phyloP scores from a whole-genome alignment of 2,797 vertebrate genomes.

The Neosilurus mollespiculum region DNA sequence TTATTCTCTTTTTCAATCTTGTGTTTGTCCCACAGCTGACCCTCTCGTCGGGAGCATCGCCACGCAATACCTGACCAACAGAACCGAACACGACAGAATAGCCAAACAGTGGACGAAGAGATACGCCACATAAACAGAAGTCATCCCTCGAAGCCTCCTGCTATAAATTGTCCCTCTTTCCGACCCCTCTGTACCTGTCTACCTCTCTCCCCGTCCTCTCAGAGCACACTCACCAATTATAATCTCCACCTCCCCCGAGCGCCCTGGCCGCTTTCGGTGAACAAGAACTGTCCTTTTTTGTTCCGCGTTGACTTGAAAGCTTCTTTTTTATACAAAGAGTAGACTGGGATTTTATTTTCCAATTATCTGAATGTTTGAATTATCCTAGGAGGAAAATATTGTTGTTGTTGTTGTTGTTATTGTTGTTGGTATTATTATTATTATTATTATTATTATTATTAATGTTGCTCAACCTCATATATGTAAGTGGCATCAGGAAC shows the following conservation, averaged over 20 bases:
- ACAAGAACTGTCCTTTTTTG: slow-evolving; percentile 79
- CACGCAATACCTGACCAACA: slow-evolving; percentile 99
- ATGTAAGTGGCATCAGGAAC: slow-evolving; percentile 86
- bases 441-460: slow-evolving; percentile 76
- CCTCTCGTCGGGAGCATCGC: slow-evolving; percentile 97
- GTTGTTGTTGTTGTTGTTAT: slow-evolving; percentile 62
- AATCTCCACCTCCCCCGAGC: slow-evolving; percentile 70
- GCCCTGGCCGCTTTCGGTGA: slow-evolving; percentile 87
- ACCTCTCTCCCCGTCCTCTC: slow-evolving; percentile 80
- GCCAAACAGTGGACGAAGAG: slow-evolving; percentile 98
- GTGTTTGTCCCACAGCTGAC: slow-evolving; percentile 77
- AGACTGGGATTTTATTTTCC: slow-evolving; percentile 90
- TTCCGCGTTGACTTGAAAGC: slow-evolving; percentile 93
- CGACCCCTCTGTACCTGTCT: slow-evolving; percentile 70
- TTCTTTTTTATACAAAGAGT: slow-evolving; percentile 86
- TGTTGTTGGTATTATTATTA: slow-evolving; percentile 71
- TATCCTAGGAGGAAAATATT: slow-evolving; percentile 87
- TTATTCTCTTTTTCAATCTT: not conserved
- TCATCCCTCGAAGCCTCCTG: slow-evolving; percentile 6
- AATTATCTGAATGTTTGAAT: slow-evolving; percentile 91
- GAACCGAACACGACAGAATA: slow-evolving; percentile 98
- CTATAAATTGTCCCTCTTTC: slow-evolving; percentile 44
- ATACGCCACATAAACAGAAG: slow-evolving; percentile 87
- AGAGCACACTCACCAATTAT: slow-evolving; percentile 91
- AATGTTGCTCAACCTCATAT: slow-evolving; percentile 83